phyloP scores from a whole-genome alignment of 2,888 invertebrate species.

The Steinernema scapterisci region DNA sequence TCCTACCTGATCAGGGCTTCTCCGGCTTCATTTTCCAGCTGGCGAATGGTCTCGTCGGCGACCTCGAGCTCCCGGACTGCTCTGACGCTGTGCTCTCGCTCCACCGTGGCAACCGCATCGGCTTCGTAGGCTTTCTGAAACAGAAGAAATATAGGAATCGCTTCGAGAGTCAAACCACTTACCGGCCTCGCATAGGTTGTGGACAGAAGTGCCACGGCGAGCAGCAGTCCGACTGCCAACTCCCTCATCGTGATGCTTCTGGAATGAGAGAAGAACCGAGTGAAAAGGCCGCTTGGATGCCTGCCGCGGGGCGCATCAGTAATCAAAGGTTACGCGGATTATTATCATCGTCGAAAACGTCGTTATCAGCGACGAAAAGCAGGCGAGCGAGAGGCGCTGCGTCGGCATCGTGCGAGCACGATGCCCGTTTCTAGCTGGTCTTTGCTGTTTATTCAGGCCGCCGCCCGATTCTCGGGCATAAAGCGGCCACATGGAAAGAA shows the following conservation, averaged over 20 bases:
- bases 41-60: background rate
- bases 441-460: too few species aligned
- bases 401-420: background rate
- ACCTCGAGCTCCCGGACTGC: slow-evolving; percentile 5
- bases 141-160: background rate
- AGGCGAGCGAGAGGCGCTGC: background rate
- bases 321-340: slow-evolving; percentile 28
- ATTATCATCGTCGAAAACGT: background rate
- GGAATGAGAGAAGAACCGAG: background rate
- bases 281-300: too few species aligned
- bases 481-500: background rate
- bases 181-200: slow-evolving; percentile 6
- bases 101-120: slow-evolving; percentile 2
- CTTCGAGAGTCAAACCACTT: background rate
- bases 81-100: background rate
- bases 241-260: slow-evolving; percentile 28
- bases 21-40: slow-evolving; percentile 10
- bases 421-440: too few species aligned
- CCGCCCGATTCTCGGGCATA: too few species aligned
- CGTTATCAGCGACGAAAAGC: background rate
- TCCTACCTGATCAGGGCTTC: slow-evolving; percentile 1
- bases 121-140: slow-evolving; percentile 25
- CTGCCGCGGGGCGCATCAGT: too few species aligned
- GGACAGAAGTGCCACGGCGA: slow-evolving; percentile 18
- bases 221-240: slow-evolving; percentile 22